Evolutionary conservation across 2,888 invertebrate genomes (phyloP), one percentile per base, ranked within the genome.

Genomic region (Theristus sp.): DNA sequence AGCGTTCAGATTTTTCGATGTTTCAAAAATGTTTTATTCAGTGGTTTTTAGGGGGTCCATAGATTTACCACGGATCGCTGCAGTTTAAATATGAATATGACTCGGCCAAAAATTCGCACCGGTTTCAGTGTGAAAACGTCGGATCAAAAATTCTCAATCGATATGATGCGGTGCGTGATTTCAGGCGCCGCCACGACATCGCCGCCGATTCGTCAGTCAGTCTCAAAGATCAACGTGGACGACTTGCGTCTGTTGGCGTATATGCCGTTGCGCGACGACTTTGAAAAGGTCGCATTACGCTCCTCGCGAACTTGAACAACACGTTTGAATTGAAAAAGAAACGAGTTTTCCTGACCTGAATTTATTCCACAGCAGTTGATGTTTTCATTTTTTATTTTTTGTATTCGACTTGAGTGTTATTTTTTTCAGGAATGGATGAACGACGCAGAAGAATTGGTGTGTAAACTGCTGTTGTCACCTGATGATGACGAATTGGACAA

Each of bases 181-280:
- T 13, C 38, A 17, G 17, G 38, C 17, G 38, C 17, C 10, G 17
- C 6, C 17, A 6, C 38, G 17, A 38, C 17, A 17, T 38, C 38
- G 17, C 59, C 59, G 17, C 59, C 59, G 22, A 53, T 59, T 22
- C n/a, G 27, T 1, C 20, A 20, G 22, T 17, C 22, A 13, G 55
- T 38, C 6, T 2, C 1, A 1, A 55, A 61, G 47, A 24, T 52
- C 2, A 58, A 28, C 52, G 1, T 55, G 2, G 62, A 62, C 49
- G 62, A 62, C 29, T 52, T 62, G 20, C 25, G 29, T 1, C 30
- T 62, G 49, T 38, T 62, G 27, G 60, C 60, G 2, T 62, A 62
- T 52, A 62, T 62, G 62, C 62, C 62, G 30, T 57, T 53, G 25
- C 22, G 62, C 27, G 62, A 62, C 56, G 62, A 62, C 30, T 62